Evolutionary conservation across 2,888 invertebrate species (phyloP).

Genomic region (Onchidella celtica): DNA sequence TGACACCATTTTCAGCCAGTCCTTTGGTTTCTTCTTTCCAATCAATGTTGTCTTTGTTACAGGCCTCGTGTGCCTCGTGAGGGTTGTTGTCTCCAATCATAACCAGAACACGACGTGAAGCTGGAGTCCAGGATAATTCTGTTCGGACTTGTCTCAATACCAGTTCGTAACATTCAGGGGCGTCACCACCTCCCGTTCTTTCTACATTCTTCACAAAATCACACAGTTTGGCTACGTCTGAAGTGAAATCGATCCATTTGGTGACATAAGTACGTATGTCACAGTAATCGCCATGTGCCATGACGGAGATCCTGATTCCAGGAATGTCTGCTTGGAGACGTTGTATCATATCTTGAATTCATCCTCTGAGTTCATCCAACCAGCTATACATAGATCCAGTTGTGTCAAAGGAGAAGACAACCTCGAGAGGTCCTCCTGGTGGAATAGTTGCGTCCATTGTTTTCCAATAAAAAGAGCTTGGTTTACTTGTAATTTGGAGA

Average conservation of each 20-base stretch:
- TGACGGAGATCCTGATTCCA: constrained; percentile 70
- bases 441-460: neutral
- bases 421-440: constrained; percentile 59
- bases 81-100: constrained; percentile 77
- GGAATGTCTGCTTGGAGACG: constrained; percentile 76
- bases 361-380: constrained; percentile 65
- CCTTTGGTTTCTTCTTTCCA: constrained; percentile 69
- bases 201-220: constrained; percentile 61
- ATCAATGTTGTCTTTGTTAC: constrained; percentile 66
- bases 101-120: constrained; percentile 72
- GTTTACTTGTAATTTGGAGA: too few relatives aligned
- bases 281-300: constrained; percentile 78
- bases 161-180: constrained; percentile 77
- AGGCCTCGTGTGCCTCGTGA: constrained; percentile 66
- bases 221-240: constrained; percentile 60
- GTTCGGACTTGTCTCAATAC: constrained; percentile 72
- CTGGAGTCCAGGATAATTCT: constrained; percentile 73
- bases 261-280: constrained; percentile 68
- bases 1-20: constrained; percentile 52
- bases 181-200: constrained; percentile 73
- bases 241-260: constrained; percentile 66
- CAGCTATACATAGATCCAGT: constrained; percentile 73
- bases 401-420: constrained; percentile 76
- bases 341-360: constrained; percentile 71
- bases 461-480: too few relatives aligned